phyloP scores from a whole-genome alignment of 2,888 invertebrate species.

The Volucella zonaria region DNA sequence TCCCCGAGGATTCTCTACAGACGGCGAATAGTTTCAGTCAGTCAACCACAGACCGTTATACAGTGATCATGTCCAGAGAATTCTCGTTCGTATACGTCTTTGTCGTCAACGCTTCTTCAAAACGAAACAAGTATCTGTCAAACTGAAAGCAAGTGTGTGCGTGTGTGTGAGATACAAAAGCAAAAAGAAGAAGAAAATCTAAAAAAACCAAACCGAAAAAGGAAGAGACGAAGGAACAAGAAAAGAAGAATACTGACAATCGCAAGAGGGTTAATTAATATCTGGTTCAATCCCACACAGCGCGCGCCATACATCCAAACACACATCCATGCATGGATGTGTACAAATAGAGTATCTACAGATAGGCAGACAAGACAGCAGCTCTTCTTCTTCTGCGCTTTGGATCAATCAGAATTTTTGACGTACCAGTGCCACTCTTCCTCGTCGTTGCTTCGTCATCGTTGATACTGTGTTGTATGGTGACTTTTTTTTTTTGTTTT shows the following conservation, averaged over 20 bases:
- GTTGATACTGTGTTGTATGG: not conserved
- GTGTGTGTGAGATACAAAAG: conserved; percentile 35
- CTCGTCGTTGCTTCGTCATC: conserved; percentile 70
- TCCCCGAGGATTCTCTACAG: conserved; percentile 54
- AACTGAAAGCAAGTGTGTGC: conserved; percentile 23
- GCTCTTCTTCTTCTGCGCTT: conserved; percentile 65
- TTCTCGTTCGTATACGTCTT: conserved; percentile 65
- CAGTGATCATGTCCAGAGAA: conserved; percentile 78
- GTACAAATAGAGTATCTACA: conserved; percentile 66
- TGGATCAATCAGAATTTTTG: conserved; percentile 75
- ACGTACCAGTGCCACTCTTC: conserved; percentile 70
- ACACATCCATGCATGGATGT: conserved; percentile 21
- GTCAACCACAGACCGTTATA: conserved; percentile 80
- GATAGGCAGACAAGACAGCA: conserved; percentile 64
- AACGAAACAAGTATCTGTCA: conserved; percentile 52
- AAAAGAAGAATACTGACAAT: conserved; percentile 15
- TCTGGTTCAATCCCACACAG: conserved; percentile 69
- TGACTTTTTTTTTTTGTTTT: conserved; percentile 16
- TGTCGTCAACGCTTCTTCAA: conserved; percentile 53
- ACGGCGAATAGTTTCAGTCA: conserved; percentile 74
- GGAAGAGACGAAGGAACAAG: conserved; percentile 6
- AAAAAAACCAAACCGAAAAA: conserved; percentile 21
- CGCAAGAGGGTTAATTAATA: conserved; percentile 67
- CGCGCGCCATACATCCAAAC: conserved; percentile 46
- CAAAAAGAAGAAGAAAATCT: not conserved